A percentile compares a stretch with the other conserved stretches of the same genome.
phyloP scores from a whole-genome alignment of 2,888 invertebrate species.

The Tillus elongatus region DNA sequence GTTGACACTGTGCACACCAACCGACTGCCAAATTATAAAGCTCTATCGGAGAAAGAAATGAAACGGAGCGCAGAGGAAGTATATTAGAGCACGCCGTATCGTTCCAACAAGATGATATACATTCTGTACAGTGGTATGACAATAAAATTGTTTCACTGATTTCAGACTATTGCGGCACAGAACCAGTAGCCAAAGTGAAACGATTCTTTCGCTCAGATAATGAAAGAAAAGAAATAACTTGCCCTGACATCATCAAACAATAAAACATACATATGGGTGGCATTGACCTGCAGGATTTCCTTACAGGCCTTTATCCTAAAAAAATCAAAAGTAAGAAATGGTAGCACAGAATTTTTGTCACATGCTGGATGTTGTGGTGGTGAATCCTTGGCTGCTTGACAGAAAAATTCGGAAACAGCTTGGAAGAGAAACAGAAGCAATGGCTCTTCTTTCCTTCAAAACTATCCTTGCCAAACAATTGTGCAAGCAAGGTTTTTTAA shows the following conservation, averaged over 20 bases:
- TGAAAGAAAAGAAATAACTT: background rate
- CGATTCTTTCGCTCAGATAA: slow-evolving; percentile 13
- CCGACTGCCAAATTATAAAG: too few species aligned
- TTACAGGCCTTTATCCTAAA: background rate
- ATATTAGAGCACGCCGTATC: slow-evolving; percentile 1
- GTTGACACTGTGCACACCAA: too few species aligned
- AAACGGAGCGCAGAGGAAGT: slow-evolving; percentile 1
- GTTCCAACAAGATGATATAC: background rate
- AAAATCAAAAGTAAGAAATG: slow-evolving; percentile 3
- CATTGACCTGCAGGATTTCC: slow-evolving; percentile 2
- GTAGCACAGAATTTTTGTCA: slow-evolving; percentile 1
- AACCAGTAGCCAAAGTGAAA: slow-evolving; percentile 14
- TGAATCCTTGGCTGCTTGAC: slow-evolving; percentile 2
- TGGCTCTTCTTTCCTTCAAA: slow-evolving; percentile 3
- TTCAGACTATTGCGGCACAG: slow-evolving; percentile 11
- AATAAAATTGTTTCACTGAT: slow-evolving; percentile 15
- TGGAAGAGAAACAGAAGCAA: slow-evolving; percentile 4
- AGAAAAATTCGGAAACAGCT: slow-evolving; percentile 2
- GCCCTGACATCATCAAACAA: slow-evolving; percentile 16
- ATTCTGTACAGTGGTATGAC: slow-evolving; percentile 6
- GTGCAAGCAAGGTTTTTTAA: too few species aligned
- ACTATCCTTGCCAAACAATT: slow-evolving; percentile 3
- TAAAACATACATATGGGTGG: slow-evolving; percentile 12
- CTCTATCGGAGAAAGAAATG: slow-evolving; percentile 3
- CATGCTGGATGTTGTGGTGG: slow-evolving; percentile 4